Percentiles rank a stretch among this genome's conserved stretches.
These are phyloP conservation scores for Cettia cetti DNA, from an alignment of 2,113 vertebrate species.

Conservation along the genomic window DNA sequence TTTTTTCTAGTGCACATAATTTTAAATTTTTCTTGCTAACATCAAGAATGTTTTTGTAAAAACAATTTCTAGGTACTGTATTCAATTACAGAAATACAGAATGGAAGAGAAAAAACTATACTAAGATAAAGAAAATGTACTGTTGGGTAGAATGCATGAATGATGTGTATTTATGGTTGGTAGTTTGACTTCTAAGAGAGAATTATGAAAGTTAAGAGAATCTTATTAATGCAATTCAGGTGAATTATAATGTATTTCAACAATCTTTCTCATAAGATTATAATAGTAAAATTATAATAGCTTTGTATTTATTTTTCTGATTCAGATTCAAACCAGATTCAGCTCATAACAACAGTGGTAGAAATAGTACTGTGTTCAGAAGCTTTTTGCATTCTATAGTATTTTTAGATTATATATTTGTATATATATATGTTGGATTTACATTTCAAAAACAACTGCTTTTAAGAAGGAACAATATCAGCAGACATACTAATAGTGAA, in stretches of 20 bases:
- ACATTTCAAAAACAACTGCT: not conserved
- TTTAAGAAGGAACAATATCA: not conserved
- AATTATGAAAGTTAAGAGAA: not conserved
- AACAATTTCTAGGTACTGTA: not conserved
- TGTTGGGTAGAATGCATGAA: not conserved
- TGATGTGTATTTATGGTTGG: not conserved
- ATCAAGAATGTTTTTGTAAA: not conserved
- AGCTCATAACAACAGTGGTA: not conserved
- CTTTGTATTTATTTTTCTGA: not conserved
- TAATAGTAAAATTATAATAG: not conserved
- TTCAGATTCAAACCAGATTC: not conserved
- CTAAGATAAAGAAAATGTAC: not conserved
- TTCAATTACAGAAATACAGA: not conserved
- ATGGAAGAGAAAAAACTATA: not conserved
- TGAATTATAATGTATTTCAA: not conserved
- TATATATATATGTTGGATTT: not conserved
- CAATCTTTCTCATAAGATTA: not conserved
- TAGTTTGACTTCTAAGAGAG: not conserved
- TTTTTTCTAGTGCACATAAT: not conserved
- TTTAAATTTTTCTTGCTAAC: not conserved
- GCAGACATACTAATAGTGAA: not conserved
- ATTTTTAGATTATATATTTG: not conserved
- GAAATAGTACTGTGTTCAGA: not conserved
- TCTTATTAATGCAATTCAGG: not conserved
- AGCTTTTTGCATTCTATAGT: not conserved